Percentiles rank a stretch among this genome's conserved stretches.
Evolutionary conservation across 2,888 invertebrate genomes (phyloP).

Genomic region (Horisme vitalbata): DNA sequence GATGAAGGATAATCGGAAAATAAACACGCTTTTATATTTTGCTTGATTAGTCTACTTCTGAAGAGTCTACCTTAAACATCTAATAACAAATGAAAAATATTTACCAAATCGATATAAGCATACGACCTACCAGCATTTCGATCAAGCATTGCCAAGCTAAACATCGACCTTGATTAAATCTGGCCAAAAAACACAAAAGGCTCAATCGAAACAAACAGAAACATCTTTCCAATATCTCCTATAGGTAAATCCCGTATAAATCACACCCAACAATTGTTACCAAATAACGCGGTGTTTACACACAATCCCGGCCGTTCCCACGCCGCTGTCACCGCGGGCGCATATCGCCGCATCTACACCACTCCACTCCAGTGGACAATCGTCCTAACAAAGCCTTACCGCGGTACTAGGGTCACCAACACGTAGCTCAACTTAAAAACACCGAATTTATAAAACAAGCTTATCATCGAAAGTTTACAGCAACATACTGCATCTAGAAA

Average conservation of each 20-base stretch:
- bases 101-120: no score
- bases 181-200: not conserved
- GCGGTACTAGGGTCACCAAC: constrained; percentile 28
- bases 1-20: no score
- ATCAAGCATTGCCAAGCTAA: no score
- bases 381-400: constrained; percentile 80
- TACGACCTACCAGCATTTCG: no score
- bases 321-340: constrained; percentile 75
- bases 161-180: no score
- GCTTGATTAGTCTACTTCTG: no score
- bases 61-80: no score
- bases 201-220: constrained; percentile 15
- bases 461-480: no score
- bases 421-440: not conserved
- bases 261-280: constrained; percentile 54
- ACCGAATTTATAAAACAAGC: no score
- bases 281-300: constrained; percentile 61
- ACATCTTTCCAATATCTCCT: constrained; percentile 13
- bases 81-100: no score
- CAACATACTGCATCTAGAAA: no score
- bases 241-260: constrained; percentile 36
- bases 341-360: constrained; percentile 78
- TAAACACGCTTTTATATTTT: no score
- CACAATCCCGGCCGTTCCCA: constrained; percentile 73
- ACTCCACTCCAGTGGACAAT: constrained; percentile 78